These are phyloP conservation scores for Netelia fuscicornis DNA, from an alignment of 2,888 invertebrate species.

Conservation along the genomic window DNA sequence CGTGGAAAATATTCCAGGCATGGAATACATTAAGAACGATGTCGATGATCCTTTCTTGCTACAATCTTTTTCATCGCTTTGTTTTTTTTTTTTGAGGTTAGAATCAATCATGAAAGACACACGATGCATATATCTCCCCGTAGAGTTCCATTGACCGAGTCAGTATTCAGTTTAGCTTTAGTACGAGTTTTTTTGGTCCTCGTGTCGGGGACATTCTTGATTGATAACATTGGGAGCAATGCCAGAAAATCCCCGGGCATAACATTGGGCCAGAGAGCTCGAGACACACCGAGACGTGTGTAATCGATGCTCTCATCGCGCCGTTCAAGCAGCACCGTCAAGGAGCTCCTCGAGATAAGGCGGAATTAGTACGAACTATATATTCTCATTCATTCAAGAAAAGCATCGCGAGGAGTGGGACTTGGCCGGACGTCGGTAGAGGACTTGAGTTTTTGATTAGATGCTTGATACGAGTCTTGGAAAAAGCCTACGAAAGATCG, in stretches of 20 bases:
- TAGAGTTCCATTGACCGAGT: conserved; percentile 54
- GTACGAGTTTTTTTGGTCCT: conserved; percentile 31
- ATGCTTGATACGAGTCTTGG: neutral
- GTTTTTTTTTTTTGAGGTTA: neutral
- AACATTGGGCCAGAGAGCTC: neutral
- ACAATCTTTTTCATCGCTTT: neutral
- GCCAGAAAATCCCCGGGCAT: conserved; percentile 62
- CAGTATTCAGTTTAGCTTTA: conserved; percentile 30
- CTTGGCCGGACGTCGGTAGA: neutral
- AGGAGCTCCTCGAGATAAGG: conserved; percentile 54
- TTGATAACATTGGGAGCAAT: conserved; percentile 68
- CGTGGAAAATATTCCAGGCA: neutral
- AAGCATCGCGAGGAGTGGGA: conserved; percentile 31
- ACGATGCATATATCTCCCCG: conserved; percentile 65
- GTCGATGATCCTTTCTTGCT: conserved; percentile 1
- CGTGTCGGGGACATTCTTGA: conserved; percentile 61
- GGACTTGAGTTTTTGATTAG: conserved; percentile 39
- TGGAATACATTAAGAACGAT: neutral
- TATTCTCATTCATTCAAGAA: conserved; percentile 59
- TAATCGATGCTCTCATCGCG: conserved; percentile 62
- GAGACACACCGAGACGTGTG: conserved; percentile 16
- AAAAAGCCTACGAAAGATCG: neutral
- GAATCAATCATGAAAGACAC: conserved; percentile 3
- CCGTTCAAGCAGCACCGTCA: conserved; percentile 21
- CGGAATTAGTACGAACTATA: conserved; percentile 45